Evolutionary conservation across 2,797 vertebrate species (phyloP).

Genomic region (Urocyon cinereoargenteus): DNA sequence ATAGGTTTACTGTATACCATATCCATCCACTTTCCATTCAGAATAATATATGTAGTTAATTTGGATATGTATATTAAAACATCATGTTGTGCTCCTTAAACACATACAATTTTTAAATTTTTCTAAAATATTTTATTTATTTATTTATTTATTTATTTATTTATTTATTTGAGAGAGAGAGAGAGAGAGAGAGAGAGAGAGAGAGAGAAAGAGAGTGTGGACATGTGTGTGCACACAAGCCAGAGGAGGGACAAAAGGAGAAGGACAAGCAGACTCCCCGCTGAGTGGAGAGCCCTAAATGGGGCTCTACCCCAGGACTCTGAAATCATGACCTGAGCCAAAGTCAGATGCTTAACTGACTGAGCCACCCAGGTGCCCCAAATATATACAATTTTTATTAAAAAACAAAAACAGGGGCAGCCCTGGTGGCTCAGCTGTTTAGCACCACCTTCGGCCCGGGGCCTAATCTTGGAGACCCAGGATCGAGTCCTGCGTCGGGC

Average conservation of each 20-base stretch:
- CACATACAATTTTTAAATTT: neutral
- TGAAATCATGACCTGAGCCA: neutral
- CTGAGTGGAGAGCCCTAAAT: neutral
- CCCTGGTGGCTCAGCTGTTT: too few relatives aligned
- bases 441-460: too few relatives aligned
- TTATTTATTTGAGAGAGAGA: neutral
- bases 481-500: too few relatives aligned
- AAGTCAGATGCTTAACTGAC: neutral
- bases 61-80: neutral
- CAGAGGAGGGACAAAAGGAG: neutral
- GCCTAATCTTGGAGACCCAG: too few relatives aligned
- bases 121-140: neutral
- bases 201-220: neutral
- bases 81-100: neutral
- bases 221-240: neutral
- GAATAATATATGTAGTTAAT: constrained; percentile 1
- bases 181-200: neutral
- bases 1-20: neutral
- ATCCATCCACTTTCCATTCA: constrained; percentile 29
- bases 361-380: neutral
- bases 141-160: too few relatives aligned
- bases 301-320: neutral
- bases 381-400: neutral
- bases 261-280: neutral
- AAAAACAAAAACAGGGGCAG: neutral